Base-by-base conservation (phyloP, 2,888 invertebrate genomes). In the Ochropacha duplaris region DNA sequence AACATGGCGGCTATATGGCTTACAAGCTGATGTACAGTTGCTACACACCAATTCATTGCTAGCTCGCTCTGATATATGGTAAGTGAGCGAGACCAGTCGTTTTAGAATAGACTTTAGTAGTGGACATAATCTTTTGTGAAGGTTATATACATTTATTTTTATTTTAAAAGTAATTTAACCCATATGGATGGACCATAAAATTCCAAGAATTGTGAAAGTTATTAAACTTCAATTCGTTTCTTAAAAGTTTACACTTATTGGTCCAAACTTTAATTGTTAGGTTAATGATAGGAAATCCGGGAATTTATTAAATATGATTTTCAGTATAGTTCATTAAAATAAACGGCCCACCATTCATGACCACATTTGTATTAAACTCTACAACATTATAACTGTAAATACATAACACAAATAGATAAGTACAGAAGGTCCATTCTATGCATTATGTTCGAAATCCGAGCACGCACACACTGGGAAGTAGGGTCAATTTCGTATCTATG, bases 1-100 rank as follows among this genome's bases (percentile, higher is more conserved):
- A 71, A 72, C 68, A 68, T 68, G 72, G 68, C 72, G 57, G 68
- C 55, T 58, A 60, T 57, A 60, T 61, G 68, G 72, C 74, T 73
- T 68, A 71, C 73, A 39, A 63, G 68, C 67, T 78, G 77, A 81
- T 79, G 71, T 75, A 79, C 74, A 76, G 78, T 72, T 68, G 65
- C 68, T 73, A 64, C 65, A 69, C 76, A 78, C 77, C 79, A 81
- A 82, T 82, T 81, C 77, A 83, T 81, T 76, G 79, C 76, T 62
- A 62, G 61, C 67, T 69, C 66, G 16, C 64, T 69, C 71, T 77
- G 69, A 81, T 74, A 67, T 72, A 81, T 69, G 62, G 57, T 54
- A 58, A 52, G 55, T 51, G 59, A 58, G 51, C 51, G 52, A 60
- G 52, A 59, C 57, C 69, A 67, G 72, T 72, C 69, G 72, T 44